Evolutionary conservation across 2,888 invertebrate species (phyloP).

Genomic region (Alloplasta piceator): DNA sequence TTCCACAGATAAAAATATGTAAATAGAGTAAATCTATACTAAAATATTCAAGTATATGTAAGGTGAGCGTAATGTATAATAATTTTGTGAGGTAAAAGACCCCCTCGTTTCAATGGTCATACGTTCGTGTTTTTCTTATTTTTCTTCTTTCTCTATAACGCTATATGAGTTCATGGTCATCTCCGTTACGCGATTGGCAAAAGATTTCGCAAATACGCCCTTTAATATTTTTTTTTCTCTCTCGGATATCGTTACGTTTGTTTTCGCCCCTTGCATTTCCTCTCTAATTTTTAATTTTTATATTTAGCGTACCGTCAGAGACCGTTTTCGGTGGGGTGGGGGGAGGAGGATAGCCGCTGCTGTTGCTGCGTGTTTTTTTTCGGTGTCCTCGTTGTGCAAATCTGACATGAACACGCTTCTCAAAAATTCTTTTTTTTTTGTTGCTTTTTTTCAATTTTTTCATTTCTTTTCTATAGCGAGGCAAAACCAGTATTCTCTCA

Average conservation of each 20-base stretch:
- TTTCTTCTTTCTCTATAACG: slow-evolving; percentile 65
- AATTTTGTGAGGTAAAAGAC: slow-evolving; percentile 82
- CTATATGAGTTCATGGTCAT: slow-evolving; percentile 74
- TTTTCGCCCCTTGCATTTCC: slow-evolving; percentile 12
- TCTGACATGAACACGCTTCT: slow-evolving; percentile 74
- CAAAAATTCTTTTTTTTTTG: slow-evolving; percentile 25
- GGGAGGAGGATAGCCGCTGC: slow-evolving; percentile 16
- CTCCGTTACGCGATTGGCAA: slow-evolving; percentile 75
- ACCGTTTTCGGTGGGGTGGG: slow-evolving; percentile 66
- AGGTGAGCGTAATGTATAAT: slow-evolving; percentile 82
- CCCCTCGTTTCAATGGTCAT: slow-evolving; percentile 79
- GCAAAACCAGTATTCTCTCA: slow-evolving; percentile 62
- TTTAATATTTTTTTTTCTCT: slow-evolving; percentile 42
- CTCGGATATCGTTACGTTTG: slow-evolving; percentile 13
- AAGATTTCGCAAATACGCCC: slow-evolving; percentile 73
- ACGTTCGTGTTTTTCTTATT: slow-evolving; percentile 66
- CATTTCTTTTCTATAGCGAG: slow-evolving; percentile 61
- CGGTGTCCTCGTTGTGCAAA: slow-evolving; percentile 74
- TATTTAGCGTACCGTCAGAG: slow-evolving; percentile 75
- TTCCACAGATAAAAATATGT: slow-evolving; percentile 83
- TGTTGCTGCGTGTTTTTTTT: slow-evolving; percentile 59
- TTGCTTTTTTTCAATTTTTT: slow-evolving; percentile 30
- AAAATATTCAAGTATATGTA: slow-evolving; percentile 83
- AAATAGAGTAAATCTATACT: slow-evolving; percentile 84
- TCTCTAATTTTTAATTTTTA: slow-evolving; percentile 65